These are phyloP conservation scores for Halichoerus grypus DNA, from an alignment of 2,113 vertebrate genomes.

Conservation along the genomic window DNA sequence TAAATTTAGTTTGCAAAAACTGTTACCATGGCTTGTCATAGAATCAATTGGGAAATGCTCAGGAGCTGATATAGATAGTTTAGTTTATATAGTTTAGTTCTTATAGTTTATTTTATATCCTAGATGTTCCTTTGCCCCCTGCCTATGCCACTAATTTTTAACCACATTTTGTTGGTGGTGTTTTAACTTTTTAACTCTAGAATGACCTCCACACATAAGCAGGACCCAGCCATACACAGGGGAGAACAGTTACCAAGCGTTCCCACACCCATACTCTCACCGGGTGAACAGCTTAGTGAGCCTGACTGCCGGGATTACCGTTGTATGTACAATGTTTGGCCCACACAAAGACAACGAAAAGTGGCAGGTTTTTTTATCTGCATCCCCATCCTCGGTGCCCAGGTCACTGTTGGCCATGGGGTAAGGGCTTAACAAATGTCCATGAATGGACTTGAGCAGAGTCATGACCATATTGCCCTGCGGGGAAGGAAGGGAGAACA, in stretches of 20 bases:
- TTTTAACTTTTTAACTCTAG: neutral
- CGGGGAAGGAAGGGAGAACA: neutral
- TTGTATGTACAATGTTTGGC: neutral
- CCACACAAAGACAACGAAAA: neutral
- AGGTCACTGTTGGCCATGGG: neutral
- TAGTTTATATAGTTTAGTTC: no score
- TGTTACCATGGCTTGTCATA: neutral
- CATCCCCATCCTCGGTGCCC: rapidly evolving
- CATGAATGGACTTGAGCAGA: neutral
- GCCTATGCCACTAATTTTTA: neutral
- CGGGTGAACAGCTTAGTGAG: neutral
- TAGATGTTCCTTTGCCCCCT: neutral
- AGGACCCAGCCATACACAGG: no score
- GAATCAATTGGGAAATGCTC: neutral
- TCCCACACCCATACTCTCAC: rapidly evolving
- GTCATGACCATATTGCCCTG: neutral
- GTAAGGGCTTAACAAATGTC: neutral
- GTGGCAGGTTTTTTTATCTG: neutral
- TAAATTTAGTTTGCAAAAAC: neutral
- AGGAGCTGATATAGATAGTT: neutral
- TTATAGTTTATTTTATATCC: neutral
- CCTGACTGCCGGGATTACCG: no score
- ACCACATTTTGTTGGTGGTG: neutral
- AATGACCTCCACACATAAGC: neutral
- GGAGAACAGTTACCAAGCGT: neutral